Base-by-base conservation (phyloP, 2,797 vertebrate genomes). In the Acanthis flammea region DNA sequence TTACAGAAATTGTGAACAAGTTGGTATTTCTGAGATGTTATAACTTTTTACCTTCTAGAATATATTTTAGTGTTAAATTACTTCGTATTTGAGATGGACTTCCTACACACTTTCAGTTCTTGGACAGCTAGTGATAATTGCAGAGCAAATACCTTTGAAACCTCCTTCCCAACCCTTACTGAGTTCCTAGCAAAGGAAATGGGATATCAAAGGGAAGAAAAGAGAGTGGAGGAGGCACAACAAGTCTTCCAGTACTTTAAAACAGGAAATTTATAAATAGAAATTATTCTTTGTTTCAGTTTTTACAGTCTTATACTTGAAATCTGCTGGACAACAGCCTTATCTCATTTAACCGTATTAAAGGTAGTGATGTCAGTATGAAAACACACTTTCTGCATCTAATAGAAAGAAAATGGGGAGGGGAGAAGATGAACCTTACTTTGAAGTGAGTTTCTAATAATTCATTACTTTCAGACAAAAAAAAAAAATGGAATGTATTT, bases 151-250 rank as follows among this genome's bases (percentile, higher is more conserved):
- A 68, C 8, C 22, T 82, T 53, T 51, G 28, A 73, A 57, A 78
- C 1, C 1, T 66, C 30, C n/a, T 53, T 30, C 22, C 6, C 19
- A 57, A 0, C 6, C 18, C 74, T 15, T 19, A 55, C 48, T 18
- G 14, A 14, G 11, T 57, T 75, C 45, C 17, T 30, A 80, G 66
- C 1, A 2, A 75, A 78, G 18, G 19, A 72, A 70, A 70, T 7
- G 5, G 17, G 7, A 2, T 30, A 44, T 14, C 19, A 51, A 70
- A 27, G 12, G 14, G 9, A 1, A 2, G 30, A 54, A 47, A 33
- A 3, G 1, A 4, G 3, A 2, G 2, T 6, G 9, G 1, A 5
- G 14, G 7, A 14, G 9, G 13, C 22, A 75, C 7, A 28, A 13
- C 3, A 74, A 90, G 3, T 30, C 35, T 73, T 86, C 35, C 21